phyloP scores from a whole-genome alignment of 2,113 vertebrate genomes.

The Gnathonemus longibarbis region DNA sequence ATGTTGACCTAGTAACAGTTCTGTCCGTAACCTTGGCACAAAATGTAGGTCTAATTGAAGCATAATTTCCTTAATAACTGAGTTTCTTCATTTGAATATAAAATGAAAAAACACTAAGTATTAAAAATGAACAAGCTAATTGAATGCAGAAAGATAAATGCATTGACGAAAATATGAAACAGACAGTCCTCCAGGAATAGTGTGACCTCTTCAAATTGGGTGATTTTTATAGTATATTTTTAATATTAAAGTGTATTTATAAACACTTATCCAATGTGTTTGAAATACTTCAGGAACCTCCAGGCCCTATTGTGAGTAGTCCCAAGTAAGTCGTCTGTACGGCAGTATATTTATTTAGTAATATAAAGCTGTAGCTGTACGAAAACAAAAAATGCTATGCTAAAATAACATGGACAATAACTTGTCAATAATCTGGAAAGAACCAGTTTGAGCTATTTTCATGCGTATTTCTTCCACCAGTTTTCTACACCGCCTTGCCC shows the following conservation, averaged over 20 bases:
- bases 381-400: neutral
- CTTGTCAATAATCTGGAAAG: neutral
- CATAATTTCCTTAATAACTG: neutral
- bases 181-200: neutral
- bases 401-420: neutral
- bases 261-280: neutral
- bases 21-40: neutral
- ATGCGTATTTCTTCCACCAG: neutral
- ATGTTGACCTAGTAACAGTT: neutral
- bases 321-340: neutral
- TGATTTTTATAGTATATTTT: neutral
- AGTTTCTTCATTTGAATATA: neutral
- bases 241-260: neutral
- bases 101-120: neutral
- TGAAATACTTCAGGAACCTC: neutral
- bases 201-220: neutral
- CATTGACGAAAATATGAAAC: neutral
- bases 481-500: neutral
- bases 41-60: neutral
- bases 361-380: neutral
- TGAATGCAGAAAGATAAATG: neutral
- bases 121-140: neutral
- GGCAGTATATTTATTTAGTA: neutral
- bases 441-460: neutral
- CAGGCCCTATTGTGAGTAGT: neutral